Conservation (phyloP, 2,888 invertebrate species). For the Serripes groenlandicus region DNA sequence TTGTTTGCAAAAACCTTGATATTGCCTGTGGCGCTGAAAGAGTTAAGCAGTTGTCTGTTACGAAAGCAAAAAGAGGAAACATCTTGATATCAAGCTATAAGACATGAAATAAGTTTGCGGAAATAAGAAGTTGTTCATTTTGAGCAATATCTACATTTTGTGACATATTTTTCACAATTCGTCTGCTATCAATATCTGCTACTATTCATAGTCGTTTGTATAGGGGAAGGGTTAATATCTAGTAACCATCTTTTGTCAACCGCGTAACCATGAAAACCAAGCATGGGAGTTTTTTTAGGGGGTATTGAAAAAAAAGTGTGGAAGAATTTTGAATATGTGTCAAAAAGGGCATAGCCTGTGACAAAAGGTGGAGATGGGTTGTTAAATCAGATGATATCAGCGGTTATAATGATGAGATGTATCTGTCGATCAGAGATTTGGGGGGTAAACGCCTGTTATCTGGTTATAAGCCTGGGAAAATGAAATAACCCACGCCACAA, state of each 20-base stretch:
- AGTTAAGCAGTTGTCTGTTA: too few species aligned
- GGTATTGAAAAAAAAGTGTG: too few species aligned
- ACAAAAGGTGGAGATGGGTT: background rate
- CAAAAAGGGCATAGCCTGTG: background rate
- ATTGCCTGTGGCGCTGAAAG: too few species aligned
- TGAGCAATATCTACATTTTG: background rate
- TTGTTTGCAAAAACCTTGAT: too few species aligned
- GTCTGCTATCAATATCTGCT: background rate
- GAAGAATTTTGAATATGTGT: slow-evolving; percentile 25
- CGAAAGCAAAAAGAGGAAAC: too few species aligned
- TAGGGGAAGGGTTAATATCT: too few species aligned
- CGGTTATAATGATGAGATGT: background rate
- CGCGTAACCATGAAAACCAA: background rate
- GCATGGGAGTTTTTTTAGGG: slow-evolving; percentile 1
- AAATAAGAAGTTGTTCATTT: background rate
- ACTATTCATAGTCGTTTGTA: background rate
- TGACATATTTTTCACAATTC: background rate
- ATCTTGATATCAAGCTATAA: too few species aligned
- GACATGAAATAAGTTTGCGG: too few species aligned
- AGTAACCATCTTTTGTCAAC: background rate
- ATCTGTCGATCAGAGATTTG: background rate
- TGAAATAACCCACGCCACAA: background rate
- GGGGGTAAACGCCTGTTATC: background rate
- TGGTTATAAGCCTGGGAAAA: slow-evolving; percentile 12
- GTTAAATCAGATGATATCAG: background rate